Conservation (phyloP, 2,888 invertebrate genomes). For the Therioaphis trifolii region DNA sequence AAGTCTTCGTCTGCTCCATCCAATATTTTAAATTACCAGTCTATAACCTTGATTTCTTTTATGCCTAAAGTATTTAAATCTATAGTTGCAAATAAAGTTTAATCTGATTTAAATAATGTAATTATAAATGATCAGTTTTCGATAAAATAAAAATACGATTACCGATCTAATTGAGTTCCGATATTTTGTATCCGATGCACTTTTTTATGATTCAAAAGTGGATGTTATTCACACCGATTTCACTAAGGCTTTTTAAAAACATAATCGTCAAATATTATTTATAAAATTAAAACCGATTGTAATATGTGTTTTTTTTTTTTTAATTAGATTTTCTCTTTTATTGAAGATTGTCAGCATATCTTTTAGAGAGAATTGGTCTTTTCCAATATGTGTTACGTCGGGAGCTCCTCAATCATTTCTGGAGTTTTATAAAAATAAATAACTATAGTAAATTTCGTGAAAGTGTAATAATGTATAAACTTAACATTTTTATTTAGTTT, state of each 20-base stretch:
- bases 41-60: not conserved
- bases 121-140: not conserved
- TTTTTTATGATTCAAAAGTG: not conserved
- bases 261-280: not conserved
- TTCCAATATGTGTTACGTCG: constrained; percentile 8
- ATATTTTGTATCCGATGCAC: not conserved
- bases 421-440: too few species aligned
- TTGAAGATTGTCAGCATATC: not conserved
- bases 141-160: too few species aligned
- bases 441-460: too few species aligned
- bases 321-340: not conserved
- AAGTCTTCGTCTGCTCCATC: not conserved
- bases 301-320: not conserved
- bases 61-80: not conserved
- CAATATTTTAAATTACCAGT: not conserved
- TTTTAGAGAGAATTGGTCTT: too few species aligned
- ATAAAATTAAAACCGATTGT: constrained; percentile 9
- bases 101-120: not conserved
- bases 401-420: constrained; percentile 25
- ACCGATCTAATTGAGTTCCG: not conserved
- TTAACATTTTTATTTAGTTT: too few species aligned
- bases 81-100: not conserved
- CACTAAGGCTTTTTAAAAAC: not conserved
- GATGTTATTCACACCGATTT: not conserved
- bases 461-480: too few species aligned